Evolutionary conservation across 2,888 invertebrate species (phyloP).

Genomic region (Myopa testacea): DNA sequence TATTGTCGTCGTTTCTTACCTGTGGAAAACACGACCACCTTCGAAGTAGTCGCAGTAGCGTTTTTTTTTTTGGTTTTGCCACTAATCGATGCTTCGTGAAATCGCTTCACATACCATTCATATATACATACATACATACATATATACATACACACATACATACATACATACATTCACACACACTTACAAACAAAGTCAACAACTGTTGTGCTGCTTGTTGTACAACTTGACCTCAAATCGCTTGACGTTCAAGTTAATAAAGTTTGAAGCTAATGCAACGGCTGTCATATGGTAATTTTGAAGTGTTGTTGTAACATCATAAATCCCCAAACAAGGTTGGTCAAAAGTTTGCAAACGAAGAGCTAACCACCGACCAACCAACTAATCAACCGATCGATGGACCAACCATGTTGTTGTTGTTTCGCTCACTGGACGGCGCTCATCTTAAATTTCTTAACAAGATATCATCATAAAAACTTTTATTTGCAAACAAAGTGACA

Average conservation of each 20-base stretch:
- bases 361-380: background rate
- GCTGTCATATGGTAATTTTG: constrained; percentile 4
- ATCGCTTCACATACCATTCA: no score
- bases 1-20: no score
- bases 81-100: no score
- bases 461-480: constrained; percentile 15
- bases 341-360: background rate
- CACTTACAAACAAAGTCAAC: background rate
- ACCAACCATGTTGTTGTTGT: background rate
- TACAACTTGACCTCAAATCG: constrained; percentile 7
- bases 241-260: background rate
- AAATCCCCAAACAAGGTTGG: constrained; percentile 3
- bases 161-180: background rate
- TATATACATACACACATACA: no score
- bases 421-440: background rate
- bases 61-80: no score
- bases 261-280: background rate
- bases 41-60: no score
- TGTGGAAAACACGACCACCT: no score
- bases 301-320: constrained; percentile 5
- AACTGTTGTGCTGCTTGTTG: constrained; percentile 5
- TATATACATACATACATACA: background rate
- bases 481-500: background rate
- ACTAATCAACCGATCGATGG: no score
- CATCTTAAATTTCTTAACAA: constrained; percentile 15